Conservation (phyloP, 1,140 invertebrate species). For the Anastatus disparis region DNA sequence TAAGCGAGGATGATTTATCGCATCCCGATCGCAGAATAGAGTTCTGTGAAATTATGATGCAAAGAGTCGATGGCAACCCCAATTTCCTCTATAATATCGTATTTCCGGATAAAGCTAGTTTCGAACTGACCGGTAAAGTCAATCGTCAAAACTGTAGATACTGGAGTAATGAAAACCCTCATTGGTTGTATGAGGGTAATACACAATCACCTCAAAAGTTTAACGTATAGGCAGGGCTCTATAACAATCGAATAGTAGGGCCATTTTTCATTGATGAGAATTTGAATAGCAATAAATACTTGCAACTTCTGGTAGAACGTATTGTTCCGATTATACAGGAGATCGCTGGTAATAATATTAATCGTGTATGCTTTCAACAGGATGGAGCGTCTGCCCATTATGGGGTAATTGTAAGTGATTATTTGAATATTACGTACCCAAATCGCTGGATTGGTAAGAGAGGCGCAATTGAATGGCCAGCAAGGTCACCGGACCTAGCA, state of each 20-base stretch:
- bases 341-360: not conserved
- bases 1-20: slow-evolving; percentile 39
- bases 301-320: not conserved
- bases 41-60: slow-evolving; percentile 39
- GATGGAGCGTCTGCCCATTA: slow-evolving; percentile 61
- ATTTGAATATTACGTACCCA: slow-evolving; percentile 54
- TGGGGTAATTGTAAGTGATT: slow-evolving; percentile 45
- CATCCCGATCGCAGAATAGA: slow-evolving; percentile 31
- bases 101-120: slow-evolving; percentile 49
- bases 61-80: slow-evolving; percentile 42
- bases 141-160: slow-evolving; percentile 47
- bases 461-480: slow-evolving; percentile 59
- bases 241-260: slow-evolving; percentile 49
- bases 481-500: slow-evolving; percentile 60
- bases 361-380: slow-evolving; percentile 41
- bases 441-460: slow-evolving; percentile 59
- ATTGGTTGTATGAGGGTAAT: slow-evolving; percentile 42
- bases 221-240: slow-evolving; percentile 53
- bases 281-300: slow-evolving; percentile 1
- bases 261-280: slow-evolving; percentile 43
- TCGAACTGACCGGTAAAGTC: slow-evolving; percentile 46
- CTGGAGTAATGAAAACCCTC: slow-evolving; percentile 49
- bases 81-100: slow-evolving; percentile 44
- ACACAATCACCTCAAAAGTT: slow-evolving; percentile 50
- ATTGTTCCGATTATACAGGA: not conserved